Evolutionary conservation across 2,113 vertebrate genomes (phyloP).

Genomic region (Monarcha castaneiventris): DNA sequence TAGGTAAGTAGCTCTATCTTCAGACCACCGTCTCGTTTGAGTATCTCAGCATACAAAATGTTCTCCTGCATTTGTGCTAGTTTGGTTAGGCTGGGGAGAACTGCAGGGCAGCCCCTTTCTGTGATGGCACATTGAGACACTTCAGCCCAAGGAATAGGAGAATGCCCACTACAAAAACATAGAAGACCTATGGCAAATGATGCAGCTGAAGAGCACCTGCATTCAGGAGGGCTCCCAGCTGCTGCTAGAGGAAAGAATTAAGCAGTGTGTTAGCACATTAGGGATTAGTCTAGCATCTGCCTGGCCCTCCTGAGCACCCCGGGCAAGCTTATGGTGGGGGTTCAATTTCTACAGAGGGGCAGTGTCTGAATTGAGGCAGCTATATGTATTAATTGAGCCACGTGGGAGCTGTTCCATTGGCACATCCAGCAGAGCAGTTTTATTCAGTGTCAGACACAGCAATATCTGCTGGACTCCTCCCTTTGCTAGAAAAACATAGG

Average conservation of each 20-base stretch:
- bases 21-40: not conserved
- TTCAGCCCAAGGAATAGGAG: not conserved
- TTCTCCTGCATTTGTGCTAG: not conserved
- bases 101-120: not conserved
- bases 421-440: not conserved
- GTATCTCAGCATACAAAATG: not conserved
- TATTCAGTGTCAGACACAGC: not conserved
- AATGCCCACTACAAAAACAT: rapidly evolving
- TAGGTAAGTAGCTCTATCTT: not conserved
- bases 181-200: not conserved
- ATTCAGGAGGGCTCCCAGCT: not conserved
- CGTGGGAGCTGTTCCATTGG: not conserved
- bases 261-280: not conserved
- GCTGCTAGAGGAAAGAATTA: not conserved
- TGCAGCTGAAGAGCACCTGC: not conserved
- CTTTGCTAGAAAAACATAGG: not conserved
- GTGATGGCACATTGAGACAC: not conserved
- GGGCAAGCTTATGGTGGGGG: not conserved
- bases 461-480: not conserved
- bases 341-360: not conserved
- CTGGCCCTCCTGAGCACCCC: not conserved
- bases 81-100: not conserved
- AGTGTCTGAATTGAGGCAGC: not conserved
- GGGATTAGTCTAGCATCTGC: not conserved
- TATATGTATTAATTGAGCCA: not conserved